Percentiles rank a stretch among this genome's conserved stretches.
Conservation (phyloP, 2,797 vertebrate species). For the Chiloscyllium punctatum region DNA sequence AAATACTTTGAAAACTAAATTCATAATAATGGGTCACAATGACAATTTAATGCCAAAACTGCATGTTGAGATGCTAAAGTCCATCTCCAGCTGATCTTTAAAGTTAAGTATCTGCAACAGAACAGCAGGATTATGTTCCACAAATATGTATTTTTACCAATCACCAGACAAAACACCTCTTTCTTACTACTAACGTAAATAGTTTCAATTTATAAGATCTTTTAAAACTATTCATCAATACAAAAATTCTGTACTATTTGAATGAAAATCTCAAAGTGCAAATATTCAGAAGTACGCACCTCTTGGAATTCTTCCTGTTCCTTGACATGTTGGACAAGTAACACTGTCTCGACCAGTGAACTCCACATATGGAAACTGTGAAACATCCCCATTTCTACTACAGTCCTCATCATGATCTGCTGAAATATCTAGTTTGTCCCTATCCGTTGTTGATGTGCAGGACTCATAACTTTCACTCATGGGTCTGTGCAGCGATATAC, state of each 20-base stretch:
- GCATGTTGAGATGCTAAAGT: not conserved
- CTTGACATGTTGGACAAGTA: constrained; percentile 92
- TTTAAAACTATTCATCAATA: not conserved
- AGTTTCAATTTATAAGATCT: not conserved
- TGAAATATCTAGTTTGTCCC: constrained; percentile 53
- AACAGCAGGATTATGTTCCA: not conserved
- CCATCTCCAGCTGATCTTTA: not conserved
- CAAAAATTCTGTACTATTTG: not conserved
- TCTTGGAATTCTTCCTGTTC: constrained; percentile 89
- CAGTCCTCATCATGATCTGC: constrained; percentile 59
- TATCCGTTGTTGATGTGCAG: constrained; percentile 50
- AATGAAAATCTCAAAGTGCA: not conserved
- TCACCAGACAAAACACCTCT: not conserved
- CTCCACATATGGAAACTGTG: constrained; percentile 91
- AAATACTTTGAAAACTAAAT: not conserved
- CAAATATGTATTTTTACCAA: not conserved
- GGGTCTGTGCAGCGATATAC: constrained; percentile 61
- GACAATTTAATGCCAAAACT: not conserved
- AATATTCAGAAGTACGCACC: constrained; percentile 56
- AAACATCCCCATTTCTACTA: constrained; percentile 74
- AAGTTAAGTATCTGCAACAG: not conserved
- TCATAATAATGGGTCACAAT: not conserved
- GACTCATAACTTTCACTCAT: constrained; percentile 68
- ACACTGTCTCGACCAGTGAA: constrained; percentile 93
- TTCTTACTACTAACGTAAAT: not conserved